These are phyloP conservation scores for Capitulum mitella DNA, from an alignment of 2,888 invertebrate genomes.

Conservation along the genomic window DNA sequence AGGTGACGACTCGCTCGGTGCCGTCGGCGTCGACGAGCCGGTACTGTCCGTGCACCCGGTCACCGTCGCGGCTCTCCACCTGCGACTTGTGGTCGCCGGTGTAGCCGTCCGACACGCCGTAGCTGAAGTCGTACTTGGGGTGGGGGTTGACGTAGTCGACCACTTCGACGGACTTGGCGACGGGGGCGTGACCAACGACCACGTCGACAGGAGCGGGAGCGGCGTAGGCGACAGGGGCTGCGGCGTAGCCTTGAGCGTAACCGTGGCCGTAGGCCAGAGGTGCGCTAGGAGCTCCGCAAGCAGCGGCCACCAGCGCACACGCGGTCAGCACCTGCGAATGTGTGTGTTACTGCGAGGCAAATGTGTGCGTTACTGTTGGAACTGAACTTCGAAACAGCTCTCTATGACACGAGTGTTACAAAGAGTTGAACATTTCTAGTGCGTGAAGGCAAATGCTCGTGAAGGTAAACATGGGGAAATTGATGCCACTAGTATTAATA, in stretches of 20 bases:
- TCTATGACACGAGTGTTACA: too few species aligned
- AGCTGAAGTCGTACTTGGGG: constrained; percentile 27
- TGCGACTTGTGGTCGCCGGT: constrained; percentile 28
- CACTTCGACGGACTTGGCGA: background rate
- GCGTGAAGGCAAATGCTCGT: too few species aligned
- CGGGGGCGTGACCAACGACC: background rate
- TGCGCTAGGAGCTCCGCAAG: constrained; percentile 5
- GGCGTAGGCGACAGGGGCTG: background rate
- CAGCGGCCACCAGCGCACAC: background rate
- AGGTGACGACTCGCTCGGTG: constrained; percentile 31
- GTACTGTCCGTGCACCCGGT: constrained; percentile 26
- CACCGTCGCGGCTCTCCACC: constrained; percentile 27
- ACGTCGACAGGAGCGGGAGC: background rate
- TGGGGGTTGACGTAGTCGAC: constrained; percentile 20
- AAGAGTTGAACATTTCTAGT: too few species aligned
- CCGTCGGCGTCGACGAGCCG: constrained; percentile 28
- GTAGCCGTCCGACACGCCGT: constrained; percentile 27
- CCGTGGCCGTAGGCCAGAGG: background rate
- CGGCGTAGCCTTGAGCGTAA: background rate
- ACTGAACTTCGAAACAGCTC: too few species aligned
- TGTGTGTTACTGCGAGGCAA: too few species aligned
- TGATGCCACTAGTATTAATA: too few species aligned
- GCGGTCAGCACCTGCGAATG: background rate
- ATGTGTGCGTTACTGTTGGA: too few species aligned
- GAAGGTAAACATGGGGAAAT: too few species aligned